Evolutionary conservation across 2,888 invertebrate species (phyloP), one percentile per base, ranked within the genome.

Genomic region (Antheraea yamamai): DNA sequence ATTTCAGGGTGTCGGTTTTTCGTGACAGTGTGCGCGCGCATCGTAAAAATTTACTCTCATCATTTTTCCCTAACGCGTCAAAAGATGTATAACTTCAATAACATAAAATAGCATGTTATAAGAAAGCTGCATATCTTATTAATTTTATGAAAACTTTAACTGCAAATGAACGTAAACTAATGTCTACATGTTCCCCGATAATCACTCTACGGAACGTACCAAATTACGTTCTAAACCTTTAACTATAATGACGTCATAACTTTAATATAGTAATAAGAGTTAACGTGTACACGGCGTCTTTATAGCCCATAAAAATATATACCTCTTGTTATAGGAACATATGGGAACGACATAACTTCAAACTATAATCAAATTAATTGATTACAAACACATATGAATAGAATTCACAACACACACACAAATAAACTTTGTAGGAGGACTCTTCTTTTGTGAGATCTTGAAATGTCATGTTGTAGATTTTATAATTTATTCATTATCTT

Each of bases 241-340:
- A 39, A 35, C 39, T 70, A 66, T 66, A 70, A 70, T 70, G 70
- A 39, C 70, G 70, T 70, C 70, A 70, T 70, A 70, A 70, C 70
- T 70, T 20, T 70, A 70, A 70, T 70, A 70, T 39, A 70, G 70
- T 70, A 70, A 70, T 70, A 70, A 70, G 70, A 70, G 2, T 70
- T 70, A n/a, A 39, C 70, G 70, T n/a, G 39, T 39, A 70, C 39
- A 70, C 39, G 70, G 39, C 70, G n/a, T 70, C 39, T 70, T 70
- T 70, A 70, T 70, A n/a, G 70, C 39, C 39, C 70, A n/a, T 70
- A 70, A 70, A 64, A 39, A 10, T 35, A 39, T 70, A 70, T 39
- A 70, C 39, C n/a, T 39, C 70, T 39, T 70, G 70, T 70, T 70
- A 70, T 39, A 70, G 7, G 70, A 39, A 70, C 70, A 70, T 39